These are phyloP conservation scores for Listronotus bonariensis DNA, from an alignment of 1,140 invertebrate species.

Conservation along the genomic window DNA sequence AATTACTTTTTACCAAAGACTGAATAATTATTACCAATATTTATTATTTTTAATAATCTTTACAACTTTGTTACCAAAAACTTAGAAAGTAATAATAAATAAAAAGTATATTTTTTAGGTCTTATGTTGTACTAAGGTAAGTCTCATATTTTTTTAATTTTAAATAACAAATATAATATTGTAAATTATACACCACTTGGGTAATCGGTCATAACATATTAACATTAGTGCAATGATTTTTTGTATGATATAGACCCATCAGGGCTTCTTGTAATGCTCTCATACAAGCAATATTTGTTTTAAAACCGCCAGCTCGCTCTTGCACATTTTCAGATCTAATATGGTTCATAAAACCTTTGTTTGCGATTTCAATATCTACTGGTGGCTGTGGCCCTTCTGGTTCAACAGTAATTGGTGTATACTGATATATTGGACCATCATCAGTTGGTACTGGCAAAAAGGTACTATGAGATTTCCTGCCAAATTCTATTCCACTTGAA, in stretches of 20 bases:
- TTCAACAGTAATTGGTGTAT: slow-evolving; percentile 64
- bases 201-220: too few species aligned
- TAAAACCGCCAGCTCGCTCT: slow-evolving; percentile 89
- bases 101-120: too few species aligned
- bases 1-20: too few species aligned
- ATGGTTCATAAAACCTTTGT: slow-evolving; percentile 75
- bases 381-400: slow-evolving; percentile 79
- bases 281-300: slow-evolving; percentile 78
- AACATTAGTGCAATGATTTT: slow-evolving; percentile 35
- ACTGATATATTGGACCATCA: slow-evolving; percentile 75
- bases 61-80: too few species aligned
- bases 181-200: too few species aligned
- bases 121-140: too few species aligned
- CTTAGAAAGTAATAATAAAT: too few species aligned
- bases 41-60: too few species aligned
- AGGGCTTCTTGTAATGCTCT: slow-evolving; percentile 90
- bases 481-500: slow-evolving; percentile 81
- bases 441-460: slow-evolving; percentile 72
- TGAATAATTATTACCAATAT: too few species aligned
- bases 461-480: slow-evolving; percentile 59
- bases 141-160: too few species aligned
- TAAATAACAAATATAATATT: too few species aligned
- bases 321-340: slow-evolving; percentile 70
- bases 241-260: slow-evolving; percentile 76
- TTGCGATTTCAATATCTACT: slow-evolving; percentile 64